Evolutionary conservation across 2,888 invertebrate genomes (phyloP), one percentile per base, ranked within the genome.

Genomic region (Ephialtes manifestator): DNA sequence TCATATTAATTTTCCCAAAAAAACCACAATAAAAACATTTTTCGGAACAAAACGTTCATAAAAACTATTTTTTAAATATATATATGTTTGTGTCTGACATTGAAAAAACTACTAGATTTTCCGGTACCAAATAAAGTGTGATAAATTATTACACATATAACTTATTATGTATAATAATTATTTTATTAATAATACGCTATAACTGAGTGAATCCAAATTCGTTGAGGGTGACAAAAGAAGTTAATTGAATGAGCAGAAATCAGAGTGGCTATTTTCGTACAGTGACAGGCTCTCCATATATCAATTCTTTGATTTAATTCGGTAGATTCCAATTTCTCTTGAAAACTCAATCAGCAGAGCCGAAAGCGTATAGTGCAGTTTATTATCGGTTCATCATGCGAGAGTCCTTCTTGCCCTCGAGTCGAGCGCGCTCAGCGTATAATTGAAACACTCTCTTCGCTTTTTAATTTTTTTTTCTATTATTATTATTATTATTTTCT

Each of bases 261-360:
- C 28, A 3, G 24, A 24, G 58, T 28, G 31, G 7, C 31, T 31
- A 31, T 60, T 35, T 63, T 35, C 35, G 15, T 31, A 31, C 2
- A n/a, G 35, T 31, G 60, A 35, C 60, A 35, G 35, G 43, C 74
- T 46, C 31, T 74, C 13, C 31, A 31, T 39, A 18, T 46, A 48
- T 60, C 48, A 51, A 58, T 68, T 67, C 67, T 28, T 46, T 60
- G 78, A 78, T 60, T 70, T n/a, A 20, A 60, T 78, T 78, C 35
- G 7, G 35, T 60, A 31, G 31, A 48, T 60, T 15, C 43, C 43
- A 55, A 48, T 20, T 2, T 68, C 63, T 53, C 51, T 58, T 58
- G 71, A 67, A 67, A 84, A 81, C 39, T 84, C 84, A 84, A 84
- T 84, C 81, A 81, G 60, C 72, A 72, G 71, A 76, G 46, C 72